Base-by-base conservation (phyloP, 2,888 invertebrate genomes). In the Byasa hedistus region DNA sequence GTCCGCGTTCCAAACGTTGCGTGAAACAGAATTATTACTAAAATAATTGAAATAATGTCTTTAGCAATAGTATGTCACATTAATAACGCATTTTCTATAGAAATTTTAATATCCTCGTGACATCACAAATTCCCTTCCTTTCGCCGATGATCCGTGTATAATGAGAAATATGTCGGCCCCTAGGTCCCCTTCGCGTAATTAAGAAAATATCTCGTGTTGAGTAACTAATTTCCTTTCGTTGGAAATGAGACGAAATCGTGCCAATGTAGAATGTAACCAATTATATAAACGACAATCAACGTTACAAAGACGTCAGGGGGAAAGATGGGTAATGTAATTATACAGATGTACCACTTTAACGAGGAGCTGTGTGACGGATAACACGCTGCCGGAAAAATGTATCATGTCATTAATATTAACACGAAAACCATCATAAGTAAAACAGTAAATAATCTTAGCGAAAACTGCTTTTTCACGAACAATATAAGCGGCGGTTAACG, bases 281-380 rank as follows among this genome's bases (percentile, higher is more conserved):
- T 91, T 89, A 91, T 78, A 85, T 85, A 86, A 89, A 87, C 79
- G 89, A 87, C 86, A 87, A 87, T 88, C 87, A 86, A 84, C 71
- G 82, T 74, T 79, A 83, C 84, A 83, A 79, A 85, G 86, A 83
- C 79, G 84, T 81, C 78, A 79, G 80, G 83, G 84, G 83, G 87
- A 87, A 89, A 87, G 85, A 84, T 82, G 78, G 72, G 77, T 85
- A 87, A 87, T 82, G 83, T 80, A 85, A 89, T 91, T 89, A 88
- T 81, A 83, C 78, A 80, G 83, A 86, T 83, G 83, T 83, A 82
- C 79, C 81, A 78, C 79, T 80, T 85, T 83, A 81, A 75, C 80
- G 74, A 73, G 73, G 74, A 61, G 71, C 71, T 74, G 70, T 74
- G 75, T 74, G 77, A 75, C 78, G 79, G 73, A 65, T 76, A 70